Percentiles rank a stretch among this genome's conserved stretches.
phyloP scores from a whole-genome alignment of 2,888 invertebrate species.

The Rhorus exstirpatorius region DNA sequence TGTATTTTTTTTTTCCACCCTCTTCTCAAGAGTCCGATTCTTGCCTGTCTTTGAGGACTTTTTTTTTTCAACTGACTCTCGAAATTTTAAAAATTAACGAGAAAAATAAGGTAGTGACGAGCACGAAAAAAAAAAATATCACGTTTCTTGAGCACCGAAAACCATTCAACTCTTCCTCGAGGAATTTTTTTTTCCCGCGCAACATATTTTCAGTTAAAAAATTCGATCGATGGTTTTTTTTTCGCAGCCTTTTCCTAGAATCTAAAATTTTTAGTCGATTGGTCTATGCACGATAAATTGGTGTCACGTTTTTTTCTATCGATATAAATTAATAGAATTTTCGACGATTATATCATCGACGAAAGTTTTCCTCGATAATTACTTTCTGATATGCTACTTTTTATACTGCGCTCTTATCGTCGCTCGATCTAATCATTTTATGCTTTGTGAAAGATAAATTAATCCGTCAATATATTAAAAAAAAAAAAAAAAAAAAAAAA shows the following conservation, averaged over 20 bases:
- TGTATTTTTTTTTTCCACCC: too few relatives aligned
- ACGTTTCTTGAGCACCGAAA: constrained; percentile 9
- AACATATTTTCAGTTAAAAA: too few relatives aligned
- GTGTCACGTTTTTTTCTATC: constrained; percentile 62
- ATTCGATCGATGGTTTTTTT: not conserved
- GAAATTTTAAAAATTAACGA: not conserved
- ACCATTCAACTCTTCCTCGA: too few relatives aligned
- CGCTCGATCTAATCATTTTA: not conserved
- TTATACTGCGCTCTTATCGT: constrained; percentile 13
- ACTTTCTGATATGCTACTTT: constrained; percentile 63
- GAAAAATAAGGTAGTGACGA: not conserved
- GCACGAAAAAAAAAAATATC: not conserved
- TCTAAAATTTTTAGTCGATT: constrained; percentile 62
- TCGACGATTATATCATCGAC: constrained; percentile 32
- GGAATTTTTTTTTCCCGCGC: too few relatives aligned
- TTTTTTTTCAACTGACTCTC: not conserved
- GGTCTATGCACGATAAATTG: constrained; percentile 65
- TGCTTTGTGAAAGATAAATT: constrained; percentile 19
- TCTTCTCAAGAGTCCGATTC: too few relatives aligned
- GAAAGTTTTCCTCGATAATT: constrained; percentile 28
- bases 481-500: too few relatives aligned
- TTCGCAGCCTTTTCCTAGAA: constrained; percentile 45
- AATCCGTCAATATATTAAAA: not conserved
- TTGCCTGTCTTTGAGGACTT: too few relatives aligned
- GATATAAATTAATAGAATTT: constrained; percentile 40